A percentile compares a stretch with the other conserved stretches of the same genome.
These are phyloP conservation scores for Drosophila aldrichi DNA, from an alignment of 2,888 invertebrate genomes.

Conservation along the genomic window DNA sequence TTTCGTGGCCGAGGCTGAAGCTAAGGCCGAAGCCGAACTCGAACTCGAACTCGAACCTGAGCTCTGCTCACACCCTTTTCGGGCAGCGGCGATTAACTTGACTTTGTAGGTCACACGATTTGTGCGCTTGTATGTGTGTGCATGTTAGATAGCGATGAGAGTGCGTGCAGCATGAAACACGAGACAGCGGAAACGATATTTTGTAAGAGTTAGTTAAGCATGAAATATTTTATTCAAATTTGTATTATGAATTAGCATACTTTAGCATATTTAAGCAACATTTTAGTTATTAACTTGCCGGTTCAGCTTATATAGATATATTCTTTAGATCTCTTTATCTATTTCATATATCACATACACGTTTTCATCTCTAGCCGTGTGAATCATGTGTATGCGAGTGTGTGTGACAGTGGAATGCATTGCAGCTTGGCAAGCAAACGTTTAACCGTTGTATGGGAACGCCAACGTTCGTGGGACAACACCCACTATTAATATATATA, in stretches of 20 bases:
- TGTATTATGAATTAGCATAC: background rate
- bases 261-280: background rate
- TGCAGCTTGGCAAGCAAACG: background rate
- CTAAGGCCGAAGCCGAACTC: background rate
- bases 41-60: constrained; percentile 4
- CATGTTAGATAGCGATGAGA: background rate
- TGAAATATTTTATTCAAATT: background rate
- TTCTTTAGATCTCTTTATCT: no score
- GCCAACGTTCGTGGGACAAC: background rate
- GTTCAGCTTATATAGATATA: no score
- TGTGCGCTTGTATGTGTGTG: constrained; percentile 2
- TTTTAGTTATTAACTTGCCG: background rate
- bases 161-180: background rate
- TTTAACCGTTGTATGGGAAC: constrained; percentile 18
- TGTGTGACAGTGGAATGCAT: constrained; percentile 22
- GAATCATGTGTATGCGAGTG: constrained; percentile 1
- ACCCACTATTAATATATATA: background rate
- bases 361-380: background rate
- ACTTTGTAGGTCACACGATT: constrained; percentile 69
- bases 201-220: background rate
- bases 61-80: constrained; percentile 32
- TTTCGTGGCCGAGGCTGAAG: constrained; percentile 2
- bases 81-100: constrained; percentile 55
- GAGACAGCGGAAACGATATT: background rate
- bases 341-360: background rate